Evolutionary conservation across 2,797 vertebrate species (phyloP).

Genomic region (Micromesistius poutassou): DNA sequence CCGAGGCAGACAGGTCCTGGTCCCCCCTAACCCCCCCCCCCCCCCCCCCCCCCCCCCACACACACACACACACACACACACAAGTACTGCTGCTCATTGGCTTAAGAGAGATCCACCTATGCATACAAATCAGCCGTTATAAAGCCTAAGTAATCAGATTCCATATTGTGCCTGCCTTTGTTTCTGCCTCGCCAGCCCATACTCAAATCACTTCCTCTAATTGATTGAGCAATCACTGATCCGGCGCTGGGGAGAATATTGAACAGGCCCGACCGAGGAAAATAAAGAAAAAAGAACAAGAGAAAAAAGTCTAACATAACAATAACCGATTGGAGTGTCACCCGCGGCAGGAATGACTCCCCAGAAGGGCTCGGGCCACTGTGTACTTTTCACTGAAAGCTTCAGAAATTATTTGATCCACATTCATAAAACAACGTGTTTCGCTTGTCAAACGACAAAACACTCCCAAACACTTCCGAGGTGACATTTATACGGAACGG

Average conservation of each 20-base stretch:
- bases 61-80: too few relatives aligned
- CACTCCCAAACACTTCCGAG: background rate
- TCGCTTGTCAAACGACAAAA: background rate
- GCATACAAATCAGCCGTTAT: slow-evolving; percentile 8
- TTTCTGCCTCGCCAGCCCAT: slow-evolving; percentile 30
- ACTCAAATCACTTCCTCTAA: slow-evolving; percentile 5
- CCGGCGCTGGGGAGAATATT: slow-evolving; percentile 25
- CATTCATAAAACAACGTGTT: too few relatives aligned
- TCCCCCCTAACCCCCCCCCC: too few relatives aligned
- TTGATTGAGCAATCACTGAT: slow-evolving; percentile 45
- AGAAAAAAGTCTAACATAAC: background rate
- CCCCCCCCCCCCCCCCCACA: too few relatives aligned
- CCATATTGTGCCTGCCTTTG: slow-evolving; percentile 37
- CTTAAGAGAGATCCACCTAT: background rate
- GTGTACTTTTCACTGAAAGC: too few relatives aligned
- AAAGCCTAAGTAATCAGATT: slow-evolving; percentile 11
- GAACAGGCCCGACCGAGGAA: slow-evolving; percentile 2
- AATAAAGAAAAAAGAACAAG: background rate
- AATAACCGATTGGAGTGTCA: background rate
- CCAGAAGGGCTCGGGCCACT: too few relatives aligned
- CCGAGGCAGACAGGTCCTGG: too few relatives aligned
- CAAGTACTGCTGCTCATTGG: slow-evolving; percentile 20
- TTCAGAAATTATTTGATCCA: background rate
- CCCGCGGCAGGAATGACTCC: too few relatives aligned
- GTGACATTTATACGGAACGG: background rate